Percentiles rank a stretch among this genome's conserved stretches.
Evolutionary conservation across 2,797 vertebrate genomes (phyloP).

Genomic region (Tadarida brasiliensis): DNA sequence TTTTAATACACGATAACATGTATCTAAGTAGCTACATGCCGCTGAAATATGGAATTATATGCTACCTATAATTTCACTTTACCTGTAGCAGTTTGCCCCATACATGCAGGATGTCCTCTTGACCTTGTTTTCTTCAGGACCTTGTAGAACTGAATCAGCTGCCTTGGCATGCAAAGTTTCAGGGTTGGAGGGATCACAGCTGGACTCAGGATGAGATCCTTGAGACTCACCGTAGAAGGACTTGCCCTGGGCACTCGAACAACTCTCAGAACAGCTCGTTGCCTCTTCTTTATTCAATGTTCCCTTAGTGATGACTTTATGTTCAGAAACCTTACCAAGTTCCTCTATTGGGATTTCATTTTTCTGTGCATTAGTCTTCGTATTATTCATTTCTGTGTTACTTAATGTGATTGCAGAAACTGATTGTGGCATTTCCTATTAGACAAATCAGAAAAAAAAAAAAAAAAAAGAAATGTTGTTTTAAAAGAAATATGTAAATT

Average conservation of each 20-base stretch:
- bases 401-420: conserved; percentile 63
- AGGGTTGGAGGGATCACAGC: conserved; percentile 48
- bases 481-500: conserved; percentile 1
- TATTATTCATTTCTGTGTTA: conserved; percentile 71
- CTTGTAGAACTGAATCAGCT: conserved; percentile 72
- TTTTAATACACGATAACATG: not conserved
- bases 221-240: conserved; percentile 58
- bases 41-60: not conserved
- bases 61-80: conserved; percentile 70
- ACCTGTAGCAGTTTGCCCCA: conserved; percentile 96
- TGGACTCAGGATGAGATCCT: conserved; percentile 70
- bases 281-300: conserved; percentile 66
- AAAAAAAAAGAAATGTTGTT: conserved; percentile 52
- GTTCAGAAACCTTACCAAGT: conserved; percentile 60
- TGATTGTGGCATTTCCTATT: conserved; percentile 81
- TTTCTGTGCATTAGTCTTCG: conserved; percentile 64
- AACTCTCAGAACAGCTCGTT: not conserved
- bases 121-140: conserved; percentile 73
- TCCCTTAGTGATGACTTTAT: conserved; percentile 30
- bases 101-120: conserved; percentile 92
- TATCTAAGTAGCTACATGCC: not conserved
- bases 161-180: conserved; percentile 68
- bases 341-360: conserved; percentile 68
- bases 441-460: conserved; percentile 77
- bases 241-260: not conserved